Base-by-base conservation (phyloP, 2,113 vertebrate genomes). In the Rissa tridactyla region DNA sequence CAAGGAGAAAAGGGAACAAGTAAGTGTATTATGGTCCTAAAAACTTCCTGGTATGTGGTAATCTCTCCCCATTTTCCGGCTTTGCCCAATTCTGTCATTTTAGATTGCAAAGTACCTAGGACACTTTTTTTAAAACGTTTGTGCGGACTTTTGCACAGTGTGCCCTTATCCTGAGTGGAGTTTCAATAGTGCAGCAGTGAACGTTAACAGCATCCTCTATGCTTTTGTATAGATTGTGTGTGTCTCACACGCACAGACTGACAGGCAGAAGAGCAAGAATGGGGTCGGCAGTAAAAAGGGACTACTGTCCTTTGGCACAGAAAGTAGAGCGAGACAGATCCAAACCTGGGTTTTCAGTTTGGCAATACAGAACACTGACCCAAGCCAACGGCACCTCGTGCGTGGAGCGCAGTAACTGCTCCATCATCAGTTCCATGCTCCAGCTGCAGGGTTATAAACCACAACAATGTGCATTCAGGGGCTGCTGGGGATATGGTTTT, bases 21-120 rank as follows among this genome's bases (percentile, higher is more conserved):
- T 71, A 91, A 96, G 82, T 78, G 36, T 78, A 92, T 95, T 94
- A 90, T 10, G 15, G 47, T 40, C 64, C 66, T 94, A 84, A 97
- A 82, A 90, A 25, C 80, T 81, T 61, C 32, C 80, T 91, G 82
- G 88, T 60, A 88, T 88, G 86, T 44, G 44, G 7, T 94, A 96
- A 96, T 93, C 92, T 72, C 77, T 82, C 29, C 65, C 23, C 20
- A 26, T 78, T 93, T 95, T 95, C 70, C 4, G 0, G 87, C 82
- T 97, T 95, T 88, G 71, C 40, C 55, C 38, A 13, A 11, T 81
- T 71, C 80, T 78, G 54, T 81, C 5, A 1, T 81, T 73, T 93
- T 55, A 78, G 46, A 78, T 90, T 3, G 10, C 55, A 81, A 88
- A 80, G 27, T 71, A 42, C 19, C 40, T n/a, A 88, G 81, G 38